Conservation (phyloP, 2,888 invertebrate genomes). For the Stenchaetothrips biformis region DNA sequence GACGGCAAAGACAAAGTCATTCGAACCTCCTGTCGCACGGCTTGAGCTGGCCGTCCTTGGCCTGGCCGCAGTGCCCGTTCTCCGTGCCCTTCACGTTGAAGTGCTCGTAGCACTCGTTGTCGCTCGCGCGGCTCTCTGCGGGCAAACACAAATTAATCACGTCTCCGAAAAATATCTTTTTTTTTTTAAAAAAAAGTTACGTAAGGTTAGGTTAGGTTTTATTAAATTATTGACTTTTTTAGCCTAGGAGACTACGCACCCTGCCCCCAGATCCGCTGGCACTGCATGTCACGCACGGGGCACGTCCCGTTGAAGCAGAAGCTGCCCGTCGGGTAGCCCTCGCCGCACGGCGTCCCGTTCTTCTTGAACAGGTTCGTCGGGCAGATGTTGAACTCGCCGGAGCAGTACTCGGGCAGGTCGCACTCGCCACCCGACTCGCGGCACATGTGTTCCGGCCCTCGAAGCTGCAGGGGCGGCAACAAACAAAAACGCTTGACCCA, state of each 20-base stretch:
- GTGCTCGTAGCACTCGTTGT: conserved; percentile 85
- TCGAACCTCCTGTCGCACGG: conserved; percentile 80
- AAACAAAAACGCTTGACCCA: conserved; percentile 29
- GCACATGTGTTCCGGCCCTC: conserved; percentile 72
- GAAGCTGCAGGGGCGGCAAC: conserved; percentile 53
- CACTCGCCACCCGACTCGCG: conserved; percentile 86
- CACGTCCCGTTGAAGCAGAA: conserved; percentile 91
- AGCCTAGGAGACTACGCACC: too few species aligned
- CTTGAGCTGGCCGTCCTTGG: conserved; percentile 65
- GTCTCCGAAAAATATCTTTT: not conserved
- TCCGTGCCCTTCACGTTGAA: conserved; percentile 94
- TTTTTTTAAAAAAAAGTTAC: too few species aligned
- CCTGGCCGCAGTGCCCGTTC: conserved; percentile 92
- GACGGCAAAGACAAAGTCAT: conserved; percentile 29
- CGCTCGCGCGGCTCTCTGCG: conserved; percentile 67
- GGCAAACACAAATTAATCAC: not conserved
- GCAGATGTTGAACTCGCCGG: conserved; percentile 83
- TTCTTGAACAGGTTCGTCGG: conserved; percentile 85
- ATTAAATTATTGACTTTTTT: too few species aligned
- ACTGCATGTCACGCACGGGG: conserved; percentile 81
- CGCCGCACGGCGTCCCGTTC: conserved; percentile 83
- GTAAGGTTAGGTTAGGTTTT: too few species aligned
- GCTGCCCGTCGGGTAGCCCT: conserved; percentile 47
- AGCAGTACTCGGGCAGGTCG: conserved; percentile 91
- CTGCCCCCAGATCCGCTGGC: conserved; percentile 89